Conservation (phyloP, 2,797 vertebrate genomes). For the Sarcophilus harrisii region DNA sequence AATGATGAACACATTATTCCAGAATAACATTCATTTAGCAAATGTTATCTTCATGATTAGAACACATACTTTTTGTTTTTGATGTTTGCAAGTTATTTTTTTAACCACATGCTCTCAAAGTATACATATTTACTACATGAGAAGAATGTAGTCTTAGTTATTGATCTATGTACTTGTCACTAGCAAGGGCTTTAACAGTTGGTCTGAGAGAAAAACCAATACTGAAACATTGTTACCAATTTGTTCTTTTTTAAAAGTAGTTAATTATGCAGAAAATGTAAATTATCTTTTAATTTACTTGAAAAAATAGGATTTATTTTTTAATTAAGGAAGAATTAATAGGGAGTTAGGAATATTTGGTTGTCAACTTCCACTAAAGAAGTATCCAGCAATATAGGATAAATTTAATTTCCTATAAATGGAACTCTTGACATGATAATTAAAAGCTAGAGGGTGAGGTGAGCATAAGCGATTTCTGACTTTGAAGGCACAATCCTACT, state of each 20-base stretch:
- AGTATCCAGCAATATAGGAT: slow-evolving; percentile 32
- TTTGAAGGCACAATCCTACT: slow-evolving; percentile 39
- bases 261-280: slow-evolving; percentile 24
- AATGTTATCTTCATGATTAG: not conserved
- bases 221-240: slow-evolving; percentile 42
- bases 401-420: slow-evolving; percentile 33
- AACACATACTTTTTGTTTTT: not conserved
- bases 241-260: not conserved
- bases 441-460: not conserved
- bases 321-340: slow-evolving; percentile 11
- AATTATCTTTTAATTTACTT: slow-evolving; percentile 17
- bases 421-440: slow-evolving; percentile 12
- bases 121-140: not conserved
- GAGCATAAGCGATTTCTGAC: slow-evolving; percentile 16
- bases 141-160: slow-evolving; percentile 16
- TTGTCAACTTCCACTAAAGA: slow-evolving; percentile 38
- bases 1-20: not conserved
- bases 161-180: not conserved
- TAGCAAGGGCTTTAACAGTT: not conserved
- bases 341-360: slow-evolving; percentile 19
- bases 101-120: not conserved
- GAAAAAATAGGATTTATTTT: slow-evolving; percentile 32
- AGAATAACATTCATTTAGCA: not conserved
- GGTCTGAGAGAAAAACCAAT: not conserved
- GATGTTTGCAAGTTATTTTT: not conserved